Evolutionary conservation across 37 sponge, comb jelly and placozoan species (phyloP).

Genomic region (Chondrosia reniformis): DNA sequence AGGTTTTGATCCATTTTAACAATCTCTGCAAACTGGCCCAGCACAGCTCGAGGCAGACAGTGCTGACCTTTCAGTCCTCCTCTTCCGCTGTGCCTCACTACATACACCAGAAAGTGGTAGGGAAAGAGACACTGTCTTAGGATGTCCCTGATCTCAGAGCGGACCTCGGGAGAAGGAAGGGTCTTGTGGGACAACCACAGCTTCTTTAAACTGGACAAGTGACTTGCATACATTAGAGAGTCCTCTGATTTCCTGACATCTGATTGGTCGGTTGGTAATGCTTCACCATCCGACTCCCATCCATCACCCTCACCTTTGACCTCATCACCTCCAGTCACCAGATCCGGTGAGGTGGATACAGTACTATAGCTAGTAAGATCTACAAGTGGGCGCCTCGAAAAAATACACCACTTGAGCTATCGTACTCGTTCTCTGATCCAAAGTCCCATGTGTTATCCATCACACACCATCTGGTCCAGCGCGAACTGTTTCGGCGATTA

Average conservation of each 20-base stretch:
- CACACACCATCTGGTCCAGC: too few relatives aligned
- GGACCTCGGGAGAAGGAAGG: background rate
- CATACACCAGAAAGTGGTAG: background rate
- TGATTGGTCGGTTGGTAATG: too few relatives aligned
- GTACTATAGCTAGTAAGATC: too few relatives aligned
- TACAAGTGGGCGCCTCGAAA: too few relatives aligned
- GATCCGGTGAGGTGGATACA: too few relatives aligned
- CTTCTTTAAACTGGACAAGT: background rate
- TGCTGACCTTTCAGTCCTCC: slow-evolving; percentile 10
- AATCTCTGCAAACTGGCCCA: slow-evolving; percentile 33
- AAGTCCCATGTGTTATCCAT: too few relatives aligned
- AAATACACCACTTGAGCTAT: too few relatives aligned
- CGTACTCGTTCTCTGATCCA: too few relatives aligned
- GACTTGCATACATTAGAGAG: background rate
- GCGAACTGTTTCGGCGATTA: too few relatives aligned
- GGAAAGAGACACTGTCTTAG: background rate
- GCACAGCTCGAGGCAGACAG: slow-evolving; percentile 15
- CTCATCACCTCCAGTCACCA: too few relatives aligned
- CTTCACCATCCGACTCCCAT: background rate
- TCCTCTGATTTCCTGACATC: background rate
- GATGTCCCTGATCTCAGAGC: background rate
- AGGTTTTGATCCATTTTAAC: slow-evolving; percentile 22
- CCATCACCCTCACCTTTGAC: too few relatives aligned
- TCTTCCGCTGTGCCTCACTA: background rate
- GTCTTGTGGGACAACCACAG: background rate